Conservation (phyloP, 2,888 invertebrate genomes). For the Hirtodrosophila histrioides region DNA sequence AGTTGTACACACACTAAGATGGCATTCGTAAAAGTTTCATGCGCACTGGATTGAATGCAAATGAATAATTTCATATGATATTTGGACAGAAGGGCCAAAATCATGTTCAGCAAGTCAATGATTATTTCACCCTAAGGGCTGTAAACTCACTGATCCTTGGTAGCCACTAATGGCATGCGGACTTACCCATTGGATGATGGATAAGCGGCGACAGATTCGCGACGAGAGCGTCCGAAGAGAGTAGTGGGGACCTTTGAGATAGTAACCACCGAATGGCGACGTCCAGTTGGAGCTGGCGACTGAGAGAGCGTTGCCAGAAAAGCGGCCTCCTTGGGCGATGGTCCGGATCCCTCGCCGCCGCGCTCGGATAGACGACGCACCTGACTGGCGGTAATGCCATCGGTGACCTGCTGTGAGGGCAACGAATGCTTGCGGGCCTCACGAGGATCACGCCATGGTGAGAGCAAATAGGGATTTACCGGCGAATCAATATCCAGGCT, state of each 20-base stretch:
- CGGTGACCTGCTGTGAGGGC: slow-evolving; percentile 93
- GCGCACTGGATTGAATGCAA: no score
- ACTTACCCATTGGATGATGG: slow-evolving; percentile 86
- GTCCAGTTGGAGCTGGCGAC: slow-evolving; percentile 89
- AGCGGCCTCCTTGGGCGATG: slow-evolving; percentile 91
- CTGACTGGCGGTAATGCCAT: slow-evolving; percentile 94
- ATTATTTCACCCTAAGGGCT: no score
- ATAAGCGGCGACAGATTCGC: slow-evolving; percentile 93
- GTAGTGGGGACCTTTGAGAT: slow-evolving; percentile 92
- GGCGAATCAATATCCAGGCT: slow-evolving; percentile 91
- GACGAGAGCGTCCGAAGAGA: slow-evolving; percentile 90
- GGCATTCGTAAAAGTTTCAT: no score
- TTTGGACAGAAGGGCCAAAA: no score
- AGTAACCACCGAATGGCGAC: slow-evolving; percentile 94
- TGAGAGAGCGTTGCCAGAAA: slow-evolving; percentile 92
- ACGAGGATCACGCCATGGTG: slow-evolving; percentile 91
- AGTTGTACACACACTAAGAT: no score
- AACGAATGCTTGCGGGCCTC: slow-evolving; percentile 92
- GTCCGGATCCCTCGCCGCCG: slow-evolving; percentile 90
- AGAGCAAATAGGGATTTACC: slow-evolving; percentile 91
- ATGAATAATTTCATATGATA: no score
- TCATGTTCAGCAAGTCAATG: no score
- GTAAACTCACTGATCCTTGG: no score
- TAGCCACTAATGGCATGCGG: no score
- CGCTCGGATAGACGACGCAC: slow-evolving; percentile 92